Conservation (phyloP, 2,888 invertebrate genomes). For the Nemurella pictetii region DNA sequence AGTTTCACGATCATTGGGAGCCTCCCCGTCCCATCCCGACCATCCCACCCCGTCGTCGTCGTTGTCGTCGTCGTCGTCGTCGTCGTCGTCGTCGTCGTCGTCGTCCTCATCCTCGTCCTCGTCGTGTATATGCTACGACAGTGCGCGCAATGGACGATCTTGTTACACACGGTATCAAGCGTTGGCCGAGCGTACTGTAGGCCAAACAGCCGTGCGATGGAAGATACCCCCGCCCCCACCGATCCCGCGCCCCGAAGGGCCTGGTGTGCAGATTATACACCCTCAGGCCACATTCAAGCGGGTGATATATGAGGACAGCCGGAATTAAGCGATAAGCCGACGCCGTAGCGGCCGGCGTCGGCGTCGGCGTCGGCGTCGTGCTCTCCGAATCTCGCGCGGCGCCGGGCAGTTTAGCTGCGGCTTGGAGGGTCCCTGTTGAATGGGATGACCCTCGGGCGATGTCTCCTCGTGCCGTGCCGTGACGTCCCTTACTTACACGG, state of each 20-base stretch:
- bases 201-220: not conserved
- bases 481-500: not conserved
- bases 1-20: not conserved
- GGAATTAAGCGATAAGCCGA: conserved; percentile 41
- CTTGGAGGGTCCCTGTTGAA: conserved; percentile 38
- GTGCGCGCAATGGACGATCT: not conserved
- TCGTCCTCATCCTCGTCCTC: no score
- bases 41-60: no score
- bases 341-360: not conserved
- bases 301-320: conserved; percentile 40
- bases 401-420: not conserved
- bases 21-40: not conserved
- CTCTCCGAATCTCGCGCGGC: no score
- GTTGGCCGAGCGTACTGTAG: not conserved
- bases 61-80: no score
- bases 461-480: no score
- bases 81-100: no score
- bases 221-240: conserved; percentile 16
- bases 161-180: not conserved
- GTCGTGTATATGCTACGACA: no score
- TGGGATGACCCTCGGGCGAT: conserved; percentile 26
- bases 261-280: conserved; percentile 28
- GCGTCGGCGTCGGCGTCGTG: no score
- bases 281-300: conserved; percentile 35
- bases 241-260: no score